Conservation (phyloP, 2,797 vertebrate genomes). For the Austrolebias charrua region DNA sequence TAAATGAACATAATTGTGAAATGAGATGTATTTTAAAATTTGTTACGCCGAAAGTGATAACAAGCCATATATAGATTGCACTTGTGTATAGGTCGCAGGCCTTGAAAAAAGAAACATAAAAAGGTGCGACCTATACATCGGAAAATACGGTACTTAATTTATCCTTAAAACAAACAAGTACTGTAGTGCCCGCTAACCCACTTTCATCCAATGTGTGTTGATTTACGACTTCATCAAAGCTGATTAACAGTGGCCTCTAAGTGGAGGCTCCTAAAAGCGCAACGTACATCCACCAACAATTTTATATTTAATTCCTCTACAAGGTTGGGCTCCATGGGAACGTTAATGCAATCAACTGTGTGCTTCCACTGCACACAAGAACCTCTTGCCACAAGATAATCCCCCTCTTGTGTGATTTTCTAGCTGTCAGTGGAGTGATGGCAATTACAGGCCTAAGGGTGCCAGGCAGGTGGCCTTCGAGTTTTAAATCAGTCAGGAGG, state of each 20-base stretch:
- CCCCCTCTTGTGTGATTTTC: constrained; percentile 61
- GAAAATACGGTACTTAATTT: background rate
- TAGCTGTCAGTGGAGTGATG: constrained; percentile 60
- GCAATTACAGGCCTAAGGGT: constrained; percentile 66
- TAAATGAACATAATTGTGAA: too few relatives aligned
- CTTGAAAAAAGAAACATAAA: too few relatives aligned
- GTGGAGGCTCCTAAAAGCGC: constrained; percentile 31
- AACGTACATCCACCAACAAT: constrained; percentile 13
- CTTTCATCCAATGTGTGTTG: constrained; percentile 12
- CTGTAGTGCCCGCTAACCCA: background rate
- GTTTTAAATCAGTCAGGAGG: constrained; percentile 63
- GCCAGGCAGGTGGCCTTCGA: constrained; percentile 62
- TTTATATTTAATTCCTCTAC: constrained; percentile 48
- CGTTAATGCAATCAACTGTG: constrained; percentile 60
- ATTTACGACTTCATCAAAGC: constrained; percentile 23
- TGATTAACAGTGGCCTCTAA: constrained; percentile 40
- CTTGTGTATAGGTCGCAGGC: too few relatives aligned
- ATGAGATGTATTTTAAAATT: too few relatives aligned
- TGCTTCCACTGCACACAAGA: constrained; percentile 45
- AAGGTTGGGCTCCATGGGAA: constrained; percentile 32
- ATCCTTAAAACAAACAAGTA: background rate
- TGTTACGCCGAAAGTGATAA: too few relatives aligned
- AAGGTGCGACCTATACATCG: too few relatives aligned
- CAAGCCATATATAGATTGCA: too few relatives aligned
- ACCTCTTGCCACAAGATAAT: constrained; percentile 61